Percentiles rank a stretch among this genome's conserved stretches.
Evolutionary conservation across 2,113 vertebrate species (phyloP).

Genomic region (Mola mola): DNA sequence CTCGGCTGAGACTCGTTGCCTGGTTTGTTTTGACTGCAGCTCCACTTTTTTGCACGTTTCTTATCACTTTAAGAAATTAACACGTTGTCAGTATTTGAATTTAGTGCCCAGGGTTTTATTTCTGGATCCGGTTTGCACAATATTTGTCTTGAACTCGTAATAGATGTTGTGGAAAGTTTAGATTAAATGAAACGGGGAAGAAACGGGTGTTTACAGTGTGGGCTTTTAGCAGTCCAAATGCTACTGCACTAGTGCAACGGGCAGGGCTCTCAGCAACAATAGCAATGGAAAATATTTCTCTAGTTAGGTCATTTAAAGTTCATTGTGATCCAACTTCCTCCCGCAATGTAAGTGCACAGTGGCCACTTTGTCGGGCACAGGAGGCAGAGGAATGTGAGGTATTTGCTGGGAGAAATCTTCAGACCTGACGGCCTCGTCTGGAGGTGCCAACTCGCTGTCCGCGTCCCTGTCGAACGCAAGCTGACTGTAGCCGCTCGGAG

Average conservation of each 20-base stretch:
- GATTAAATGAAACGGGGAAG: too few species aligned
- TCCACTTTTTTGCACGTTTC: not conserved
- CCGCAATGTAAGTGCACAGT: conserved; percentile 23
- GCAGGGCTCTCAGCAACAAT: conserved; percentile 48
- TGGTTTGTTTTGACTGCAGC: not conserved
- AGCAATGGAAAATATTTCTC: conserved; percentile 65
- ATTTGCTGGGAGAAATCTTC: conserved; percentile 64
- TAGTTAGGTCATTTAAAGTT: conserved; percentile 69
- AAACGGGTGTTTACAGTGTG: conserved; percentile 18
- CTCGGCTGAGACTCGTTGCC: not conserved
- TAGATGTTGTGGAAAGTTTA: too few species aligned
- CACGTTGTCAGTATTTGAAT: not conserved
- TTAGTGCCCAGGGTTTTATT: not conserved
- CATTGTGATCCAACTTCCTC: conserved; percentile 63
- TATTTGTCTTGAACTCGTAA: not conserved
- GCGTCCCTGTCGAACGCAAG: conserved; percentile 52
- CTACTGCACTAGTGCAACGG: conserved; percentile 8
- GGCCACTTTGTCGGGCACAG: conserved; percentile 38
- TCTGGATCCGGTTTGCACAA: not conserved
- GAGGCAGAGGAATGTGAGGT: conserved; percentile 63
- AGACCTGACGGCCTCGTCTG: conserved; percentile 45
- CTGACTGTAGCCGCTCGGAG: conserved; percentile 35
- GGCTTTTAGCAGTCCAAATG: conserved; percentile 17
- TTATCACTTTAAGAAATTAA: not conserved
- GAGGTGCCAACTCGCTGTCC: conserved; percentile 73